Conservation (phyloP, 2,888 invertebrate genomes). For the Meganola albula region DNA sequence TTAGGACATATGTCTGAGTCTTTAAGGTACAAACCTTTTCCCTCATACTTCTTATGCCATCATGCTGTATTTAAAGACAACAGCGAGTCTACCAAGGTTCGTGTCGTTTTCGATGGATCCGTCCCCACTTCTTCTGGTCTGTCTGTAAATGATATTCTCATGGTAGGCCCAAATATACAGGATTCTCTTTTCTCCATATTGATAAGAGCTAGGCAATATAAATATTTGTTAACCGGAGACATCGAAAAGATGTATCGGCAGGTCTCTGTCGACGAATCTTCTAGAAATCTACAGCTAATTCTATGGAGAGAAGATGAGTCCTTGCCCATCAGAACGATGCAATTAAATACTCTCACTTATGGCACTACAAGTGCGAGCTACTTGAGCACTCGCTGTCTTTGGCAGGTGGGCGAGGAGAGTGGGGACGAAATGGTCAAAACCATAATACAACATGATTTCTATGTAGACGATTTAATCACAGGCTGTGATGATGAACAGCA, state of each 20-base stretch:
- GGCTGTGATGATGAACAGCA: background rate
- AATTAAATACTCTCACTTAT: background rate
- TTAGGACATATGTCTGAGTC: conserved; percentile 4
- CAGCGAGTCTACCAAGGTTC: background rate
- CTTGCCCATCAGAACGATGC: background rate
- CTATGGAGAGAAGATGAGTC: background rate
- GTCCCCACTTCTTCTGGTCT: background rate
- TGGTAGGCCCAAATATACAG: conserved; percentile 5
- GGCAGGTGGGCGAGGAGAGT: background rate
- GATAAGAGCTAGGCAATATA: conserved; percentile 9
- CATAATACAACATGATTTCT: background rate
- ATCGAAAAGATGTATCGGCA: conserved; percentile 3
- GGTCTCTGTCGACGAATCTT: background rate
- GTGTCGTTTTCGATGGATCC: background rate
- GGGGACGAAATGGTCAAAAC: background rate
- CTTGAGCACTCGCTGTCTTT: background rate
- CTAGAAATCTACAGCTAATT: background rate
- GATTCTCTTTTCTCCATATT: conserved; percentile 14
- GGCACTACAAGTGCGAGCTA: background rate
- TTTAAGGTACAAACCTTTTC: background rate
- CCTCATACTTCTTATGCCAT: background rate
- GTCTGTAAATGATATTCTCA: conserved; percentile 4
- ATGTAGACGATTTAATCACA: background rate
- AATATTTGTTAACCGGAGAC: conserved; percentile 8
- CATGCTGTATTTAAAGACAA: conserved; percentile 1